These are phyloP conservation scores for Campylomormyrus numenius DNA, from an alignment of 2,113 vertebrate species.

Conservation along the genomic window DNA sequence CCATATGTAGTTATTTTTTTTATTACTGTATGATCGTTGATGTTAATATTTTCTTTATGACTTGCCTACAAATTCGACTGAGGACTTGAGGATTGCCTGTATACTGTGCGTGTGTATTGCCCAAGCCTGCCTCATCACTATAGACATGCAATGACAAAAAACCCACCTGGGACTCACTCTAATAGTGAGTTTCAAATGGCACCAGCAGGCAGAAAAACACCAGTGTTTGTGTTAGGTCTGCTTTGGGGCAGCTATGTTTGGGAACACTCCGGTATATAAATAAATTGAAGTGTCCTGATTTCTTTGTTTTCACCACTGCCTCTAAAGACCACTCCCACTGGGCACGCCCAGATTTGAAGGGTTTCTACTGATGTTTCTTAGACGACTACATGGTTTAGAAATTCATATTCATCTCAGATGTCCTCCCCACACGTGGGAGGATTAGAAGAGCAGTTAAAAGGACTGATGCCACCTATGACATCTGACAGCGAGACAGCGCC, in stretches of 20 bases:
- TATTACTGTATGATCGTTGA: neutral
- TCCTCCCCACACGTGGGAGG: neutral
- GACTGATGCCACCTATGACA: neutral
- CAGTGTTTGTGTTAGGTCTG: neutral
- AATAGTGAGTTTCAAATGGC: neutral
- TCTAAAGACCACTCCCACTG: neutral
- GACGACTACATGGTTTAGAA: neutral
- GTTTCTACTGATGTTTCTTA: neutral
- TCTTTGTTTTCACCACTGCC: neutral
- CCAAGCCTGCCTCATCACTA: neutral
- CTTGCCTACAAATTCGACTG: neutral
- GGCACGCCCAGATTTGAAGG: neutral
- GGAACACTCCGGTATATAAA: neutral
- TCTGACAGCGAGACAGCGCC: neutral
- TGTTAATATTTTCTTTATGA: neutral
- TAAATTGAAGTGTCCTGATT: neutral
- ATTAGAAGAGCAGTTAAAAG: neutral
- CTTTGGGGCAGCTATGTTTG: neutral
- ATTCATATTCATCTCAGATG: neutral
- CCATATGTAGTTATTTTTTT: neutral
- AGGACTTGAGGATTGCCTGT: neutral
- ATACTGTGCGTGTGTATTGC: neutral
- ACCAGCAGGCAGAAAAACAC: neutral
- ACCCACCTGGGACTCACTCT: neutral
- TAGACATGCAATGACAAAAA: no score